Evolutionary conservation across 2,888 invertebrate species (phyloP).

Genomic region (Lepidochrysops patricia): DNA sequence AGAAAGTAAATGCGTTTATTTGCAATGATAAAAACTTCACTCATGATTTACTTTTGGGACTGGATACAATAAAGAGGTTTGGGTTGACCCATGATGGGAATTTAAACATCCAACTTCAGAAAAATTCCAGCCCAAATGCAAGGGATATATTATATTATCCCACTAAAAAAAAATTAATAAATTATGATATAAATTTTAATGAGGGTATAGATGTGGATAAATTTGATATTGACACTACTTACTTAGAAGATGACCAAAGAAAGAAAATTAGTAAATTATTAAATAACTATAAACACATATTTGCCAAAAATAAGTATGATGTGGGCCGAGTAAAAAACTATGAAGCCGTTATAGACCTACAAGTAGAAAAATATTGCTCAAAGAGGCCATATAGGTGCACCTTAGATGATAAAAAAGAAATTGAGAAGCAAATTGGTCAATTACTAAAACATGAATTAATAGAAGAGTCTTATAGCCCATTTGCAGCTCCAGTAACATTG

Average conservation of each 20-base stretch:
- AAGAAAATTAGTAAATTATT: conserved; percentile 15
- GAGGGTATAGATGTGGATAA: conserved; percentile 21
- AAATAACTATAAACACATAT: conserved; percentile 16
- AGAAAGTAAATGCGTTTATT: conserved; percentile 10
- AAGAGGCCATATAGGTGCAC: conserved; percentile 23
- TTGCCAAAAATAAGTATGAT: conserved; percentile 14
- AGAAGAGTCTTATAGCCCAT: conserved; percentile 23
- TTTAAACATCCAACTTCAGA: conserved; percentile 14
- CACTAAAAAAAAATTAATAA: conserved; percentile 13
- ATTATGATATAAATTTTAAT: conserved; percentile 22
- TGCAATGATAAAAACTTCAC: conserved; percentile 14
- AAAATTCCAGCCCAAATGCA: not conserved
- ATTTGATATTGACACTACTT: conserved; percentile 19
- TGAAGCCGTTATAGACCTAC: conserved; percentile 18
- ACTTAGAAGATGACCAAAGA: conserved; percentile 14
- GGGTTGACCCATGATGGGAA: conserved; percentile 10
- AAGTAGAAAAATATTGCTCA: conserved; percentile 18
- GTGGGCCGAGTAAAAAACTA: conserved; percentile 16
- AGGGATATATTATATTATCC: too few species aligned
- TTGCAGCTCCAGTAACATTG: conserved; percentile 21
- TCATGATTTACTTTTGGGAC: conserved; percentile 17
- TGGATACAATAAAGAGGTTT: conserved; percentile 17
- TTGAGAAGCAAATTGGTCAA: conserved; percentile 14
- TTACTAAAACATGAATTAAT: conserved; percentile 19
- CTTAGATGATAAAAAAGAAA: conserved; percentile 17